phyloP scores from a whole-genome alignment of 2,797 vertebrate species.

The Malacoraja senta region DNA sequence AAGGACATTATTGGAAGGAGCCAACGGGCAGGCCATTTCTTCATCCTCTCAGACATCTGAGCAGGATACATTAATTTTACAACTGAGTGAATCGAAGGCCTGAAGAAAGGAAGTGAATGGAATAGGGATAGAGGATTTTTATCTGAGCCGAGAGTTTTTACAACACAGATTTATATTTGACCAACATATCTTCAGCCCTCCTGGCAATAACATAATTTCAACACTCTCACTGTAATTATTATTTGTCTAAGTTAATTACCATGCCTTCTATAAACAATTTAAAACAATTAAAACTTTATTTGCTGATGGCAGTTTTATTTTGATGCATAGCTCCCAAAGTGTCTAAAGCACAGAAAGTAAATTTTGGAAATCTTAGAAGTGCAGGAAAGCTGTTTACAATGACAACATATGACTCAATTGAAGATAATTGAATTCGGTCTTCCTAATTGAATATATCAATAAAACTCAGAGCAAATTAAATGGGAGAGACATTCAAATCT shows the following conservation, averaged over 20 bases:
- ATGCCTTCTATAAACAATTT: not conserved
- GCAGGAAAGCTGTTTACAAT: not conserved
- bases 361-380: not conserved
- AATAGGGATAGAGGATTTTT: not conserved
- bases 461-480: not conserved
- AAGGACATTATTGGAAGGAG: not conserved
- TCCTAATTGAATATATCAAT: not conserved
- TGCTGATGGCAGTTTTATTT: not conserved
- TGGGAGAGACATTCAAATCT: not conserved
- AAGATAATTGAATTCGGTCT: not conserved
- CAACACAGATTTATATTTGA: not conserved
- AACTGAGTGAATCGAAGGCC: not conserved
- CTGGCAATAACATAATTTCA: not conserved
- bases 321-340: not conserved
- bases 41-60: not conserved
- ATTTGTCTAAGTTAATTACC: not conserved
- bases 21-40: not conserved
- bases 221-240: not conserved
- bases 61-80: not conserved
- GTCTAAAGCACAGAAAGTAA: not conserved
- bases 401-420: not conserved
- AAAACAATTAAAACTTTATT: constrained; percentile 17
- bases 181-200: not conserved
- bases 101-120: not conserved
- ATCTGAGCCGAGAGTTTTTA: not conserved